A percentile compares a stretch with the other conserved stretches of the same genome.
phyloP scores from a whole-genome alignment of 2,888 invertebrate species.

The Lepidocyrtoides sp. region DNA sequence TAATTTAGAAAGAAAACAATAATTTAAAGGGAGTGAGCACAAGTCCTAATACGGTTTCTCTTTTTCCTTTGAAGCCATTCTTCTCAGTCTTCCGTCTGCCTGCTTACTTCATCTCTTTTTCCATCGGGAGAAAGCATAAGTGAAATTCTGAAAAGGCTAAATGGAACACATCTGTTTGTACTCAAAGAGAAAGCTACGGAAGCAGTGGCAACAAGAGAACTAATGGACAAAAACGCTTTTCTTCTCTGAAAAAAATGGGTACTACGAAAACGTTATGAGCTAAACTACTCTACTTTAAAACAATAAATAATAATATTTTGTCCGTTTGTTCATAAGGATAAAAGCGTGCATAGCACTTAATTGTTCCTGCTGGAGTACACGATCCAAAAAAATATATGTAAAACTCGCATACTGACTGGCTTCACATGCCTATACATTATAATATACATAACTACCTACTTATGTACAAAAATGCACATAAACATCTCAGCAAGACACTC shows the following conservation, averaged over 20 bases:
- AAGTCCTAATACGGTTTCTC: constrained; percentile 20
- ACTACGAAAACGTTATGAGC: neutral
- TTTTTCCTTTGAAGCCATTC: constrained; percentile 49
- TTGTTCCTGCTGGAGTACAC: constrained; percentile 11
- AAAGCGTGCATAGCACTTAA: neutral
- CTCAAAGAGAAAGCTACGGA: neutral
- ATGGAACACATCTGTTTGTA: constrained; percentile 38
- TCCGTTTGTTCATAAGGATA: neutral
- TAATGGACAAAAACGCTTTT: neutral
- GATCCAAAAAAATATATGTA: neutral
- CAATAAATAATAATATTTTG: too few relatives aligned
- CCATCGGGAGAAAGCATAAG: constrained; percentile 30
- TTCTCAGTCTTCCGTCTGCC: constrained; percentile 23
- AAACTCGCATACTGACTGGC: neutral
- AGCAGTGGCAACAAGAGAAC: neutral
- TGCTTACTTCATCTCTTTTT: constrained; percentile 39
- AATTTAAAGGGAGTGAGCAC: constrained; percentile 16
- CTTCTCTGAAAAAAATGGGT: constrained; percentile 5
- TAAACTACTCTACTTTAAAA: neutral
- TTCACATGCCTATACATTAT: neutral
- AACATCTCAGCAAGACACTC: too few relatives aligned
- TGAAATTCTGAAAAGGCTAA: constrained; percentile 37
- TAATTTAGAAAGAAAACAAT: constrained; percentile 48
- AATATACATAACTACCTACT: neutral
- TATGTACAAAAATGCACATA: neutral